Conservation (phyloP, 2,888 invertebrate species). For the Sericinus montela region DNA sequence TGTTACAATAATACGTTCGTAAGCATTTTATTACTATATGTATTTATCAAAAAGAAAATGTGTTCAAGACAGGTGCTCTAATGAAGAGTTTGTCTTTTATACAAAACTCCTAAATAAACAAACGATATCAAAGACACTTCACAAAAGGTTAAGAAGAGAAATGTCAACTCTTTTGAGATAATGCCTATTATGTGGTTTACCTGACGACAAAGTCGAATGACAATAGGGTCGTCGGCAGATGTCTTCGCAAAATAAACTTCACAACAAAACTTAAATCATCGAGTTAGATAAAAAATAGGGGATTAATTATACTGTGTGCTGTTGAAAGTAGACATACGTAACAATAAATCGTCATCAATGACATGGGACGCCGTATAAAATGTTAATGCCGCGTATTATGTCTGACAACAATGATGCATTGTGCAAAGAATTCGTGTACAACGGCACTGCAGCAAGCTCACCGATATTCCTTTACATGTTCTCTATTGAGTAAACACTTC, state of each 20-base stretch:
- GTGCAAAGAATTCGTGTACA: conserved; percentile 56
- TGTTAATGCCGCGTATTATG: conserved; percentile 75
- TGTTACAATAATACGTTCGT: no score
- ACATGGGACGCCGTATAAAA: conserved; percentile 72
- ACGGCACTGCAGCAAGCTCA: conserved; percentile 48
- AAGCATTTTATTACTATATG: no score
- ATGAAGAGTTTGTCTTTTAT: conserved; percentile 40
- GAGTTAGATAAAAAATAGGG: conserved; percentile 48
- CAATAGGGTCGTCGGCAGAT: conserved; percentile 68
- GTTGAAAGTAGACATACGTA: conserved; percentile 35
- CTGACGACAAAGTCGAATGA: conserved; percentile 59
- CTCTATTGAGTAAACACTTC: conserved; percentile 40
- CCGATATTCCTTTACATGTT: conserved; percentile 52
- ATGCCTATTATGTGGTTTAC: conserved; percentile 71
- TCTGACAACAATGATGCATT: conserved; percentile 70
- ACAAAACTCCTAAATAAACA: conserved; percentile 61
- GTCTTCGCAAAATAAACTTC: conserved; percentile 74
- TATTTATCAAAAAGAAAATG: not conserved
- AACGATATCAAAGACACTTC: conserved; percentile 65
- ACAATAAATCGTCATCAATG: conserved; percentile 77
- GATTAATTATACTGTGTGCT: conserved; percentile 35
- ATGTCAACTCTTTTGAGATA: conserved; percentile 74
- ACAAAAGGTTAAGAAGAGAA: conserved; percentile 63
- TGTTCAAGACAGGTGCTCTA: conserved; percentile 45
- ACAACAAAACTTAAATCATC: conserved; percentile 63